Conservation (phyloP, 2,888 invertebrate genomes). For the Limnephilus rhombicus region DNA sequence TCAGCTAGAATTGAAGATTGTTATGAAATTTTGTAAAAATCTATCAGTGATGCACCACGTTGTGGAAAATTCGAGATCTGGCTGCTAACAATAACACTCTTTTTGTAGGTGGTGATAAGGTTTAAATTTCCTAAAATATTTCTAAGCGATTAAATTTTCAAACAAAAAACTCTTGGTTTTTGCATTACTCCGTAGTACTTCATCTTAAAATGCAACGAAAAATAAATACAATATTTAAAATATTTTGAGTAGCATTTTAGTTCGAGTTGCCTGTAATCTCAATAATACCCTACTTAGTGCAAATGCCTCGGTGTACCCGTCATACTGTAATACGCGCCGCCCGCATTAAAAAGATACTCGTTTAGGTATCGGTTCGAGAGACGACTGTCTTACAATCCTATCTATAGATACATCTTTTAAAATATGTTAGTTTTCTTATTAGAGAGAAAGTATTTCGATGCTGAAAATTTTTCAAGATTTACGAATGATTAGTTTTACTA, state of each 20-base stretch:
- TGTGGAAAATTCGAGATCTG: too few species aligned
- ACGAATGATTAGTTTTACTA: not conserved
- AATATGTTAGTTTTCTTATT: not conserved
- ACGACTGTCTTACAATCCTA: constrained; percentile 11
- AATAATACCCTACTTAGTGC: constrained; percentile 42
- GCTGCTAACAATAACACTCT: too few species aligned
- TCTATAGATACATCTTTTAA: not conserved
- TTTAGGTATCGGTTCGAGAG: constrained; percentile 15
- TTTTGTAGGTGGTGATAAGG: too few species aligned
- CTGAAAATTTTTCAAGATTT: not conserved
- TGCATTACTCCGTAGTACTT: too few species aligned
- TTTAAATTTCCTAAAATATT: too few species aligned
- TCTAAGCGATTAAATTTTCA: too few species aligned
- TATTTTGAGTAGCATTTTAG: not conserved
- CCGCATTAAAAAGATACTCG: constrained; percentile 41
- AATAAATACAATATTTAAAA: not conserved
- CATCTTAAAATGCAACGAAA: not conserved
- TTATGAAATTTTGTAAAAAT: too few species aligned
- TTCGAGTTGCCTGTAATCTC: constrained; percentile 5
- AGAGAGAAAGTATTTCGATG: not conserved
- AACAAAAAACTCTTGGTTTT: too few species aligned
- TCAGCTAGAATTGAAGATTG: too few species aligned
- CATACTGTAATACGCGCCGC: constrained; percentile 20
- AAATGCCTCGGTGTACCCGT: constrained; percentile 34
- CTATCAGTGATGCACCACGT: too few species aligned